Evolutionary conservation across 2,797 vertebrate genomes (phyloP).

Genomic region (Miichthys miiuy): DNA sequence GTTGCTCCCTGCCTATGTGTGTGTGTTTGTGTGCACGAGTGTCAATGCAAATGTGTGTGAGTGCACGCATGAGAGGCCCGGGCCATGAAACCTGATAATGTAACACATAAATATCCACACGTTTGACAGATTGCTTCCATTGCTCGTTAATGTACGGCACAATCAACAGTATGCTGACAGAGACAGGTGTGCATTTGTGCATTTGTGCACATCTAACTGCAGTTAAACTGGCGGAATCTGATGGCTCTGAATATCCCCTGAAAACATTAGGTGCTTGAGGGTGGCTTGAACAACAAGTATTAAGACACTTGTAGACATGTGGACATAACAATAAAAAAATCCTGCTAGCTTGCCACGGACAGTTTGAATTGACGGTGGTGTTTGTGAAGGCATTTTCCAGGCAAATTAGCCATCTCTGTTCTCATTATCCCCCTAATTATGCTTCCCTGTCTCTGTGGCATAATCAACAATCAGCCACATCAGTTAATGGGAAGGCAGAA

Average conservation of each 20-base stretch:
- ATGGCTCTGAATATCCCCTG: conserved; percentile 9
- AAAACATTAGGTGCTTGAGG: conserved; percentile 22
- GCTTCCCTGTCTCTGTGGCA: conserved; percentile 74
- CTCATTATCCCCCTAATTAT: conserved; percentile 84
- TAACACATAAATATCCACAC: conserved; percentile 68
- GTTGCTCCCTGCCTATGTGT: conserved; percentile 36
- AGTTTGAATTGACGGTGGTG: conserved; percentile 59
- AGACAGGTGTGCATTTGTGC: conserved; percentile 56
- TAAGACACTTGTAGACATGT: conserved; percentile 54
- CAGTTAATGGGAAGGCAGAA: conserved; percentile 75
- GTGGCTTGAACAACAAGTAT: conserved; percentile 51
- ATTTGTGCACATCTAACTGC: conserved; percentile 42
- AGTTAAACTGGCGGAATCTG: conserved; percentile 22
- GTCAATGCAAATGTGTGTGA: conserved; percentile 40
- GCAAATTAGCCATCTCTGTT: conserved; percentile 83
- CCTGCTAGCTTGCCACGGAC: conserved; percentile 52
- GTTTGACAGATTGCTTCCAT: conserved; percentile 74
- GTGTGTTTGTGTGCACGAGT: conserved; percentile 7
- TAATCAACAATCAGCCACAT: conserved; percentile 84
- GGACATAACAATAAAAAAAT: conserved; percentile 39
- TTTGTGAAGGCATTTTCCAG: conserved; percentile 73
- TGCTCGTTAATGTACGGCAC: conserved; percentile 62
- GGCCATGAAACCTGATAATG: conserved; percentile 39
- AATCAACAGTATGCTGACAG: conserved; percentile 56
- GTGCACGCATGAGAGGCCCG: conserved; percentile 4